Conservation (phyloP, 2,113 vertebrate species). For the Mohoua ochrocephala region DNA sequence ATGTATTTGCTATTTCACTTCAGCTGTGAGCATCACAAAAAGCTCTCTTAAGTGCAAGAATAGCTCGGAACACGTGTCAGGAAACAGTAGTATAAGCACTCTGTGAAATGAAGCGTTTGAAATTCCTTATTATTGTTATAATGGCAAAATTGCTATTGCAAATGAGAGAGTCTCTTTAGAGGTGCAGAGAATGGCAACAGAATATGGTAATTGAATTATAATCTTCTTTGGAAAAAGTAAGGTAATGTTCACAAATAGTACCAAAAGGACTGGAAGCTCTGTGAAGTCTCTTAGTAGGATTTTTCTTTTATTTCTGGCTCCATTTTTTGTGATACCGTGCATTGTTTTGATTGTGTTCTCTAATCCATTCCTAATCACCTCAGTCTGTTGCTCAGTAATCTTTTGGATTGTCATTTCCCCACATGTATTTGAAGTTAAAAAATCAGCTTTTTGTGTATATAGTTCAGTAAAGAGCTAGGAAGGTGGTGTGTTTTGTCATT, state of each 20-base stretch:
- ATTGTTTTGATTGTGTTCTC: background rate
- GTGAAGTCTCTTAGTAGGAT: background rate
- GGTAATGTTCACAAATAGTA: background rate
- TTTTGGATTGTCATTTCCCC: background rate
- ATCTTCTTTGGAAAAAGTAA: background rate
- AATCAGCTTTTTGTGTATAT: background rate
- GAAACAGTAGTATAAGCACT: background rate
- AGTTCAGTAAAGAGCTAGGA: background rate
- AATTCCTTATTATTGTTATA: background rate
- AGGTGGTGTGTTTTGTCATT: background rate
- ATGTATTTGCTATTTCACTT: background rate
- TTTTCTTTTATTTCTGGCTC: background rate
- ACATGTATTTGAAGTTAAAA: background rate
- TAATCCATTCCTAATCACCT: background rate
- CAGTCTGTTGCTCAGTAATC: background rate
- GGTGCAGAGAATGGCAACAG: background rate
- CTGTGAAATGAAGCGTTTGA: background rate
- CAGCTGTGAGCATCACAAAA: background rate
- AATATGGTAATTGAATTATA: conserved; percentile 14
- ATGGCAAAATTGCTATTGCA: background rate
- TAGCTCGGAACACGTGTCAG: background rate
- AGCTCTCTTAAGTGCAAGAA: background rate
- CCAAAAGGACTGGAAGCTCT: background rate
- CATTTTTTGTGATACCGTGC: background rate
- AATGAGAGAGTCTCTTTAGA: background rate